Base-by-base conservation (phyloP, 2,888 invertebrate genomes). In the Cephalotes varians region DNA sequence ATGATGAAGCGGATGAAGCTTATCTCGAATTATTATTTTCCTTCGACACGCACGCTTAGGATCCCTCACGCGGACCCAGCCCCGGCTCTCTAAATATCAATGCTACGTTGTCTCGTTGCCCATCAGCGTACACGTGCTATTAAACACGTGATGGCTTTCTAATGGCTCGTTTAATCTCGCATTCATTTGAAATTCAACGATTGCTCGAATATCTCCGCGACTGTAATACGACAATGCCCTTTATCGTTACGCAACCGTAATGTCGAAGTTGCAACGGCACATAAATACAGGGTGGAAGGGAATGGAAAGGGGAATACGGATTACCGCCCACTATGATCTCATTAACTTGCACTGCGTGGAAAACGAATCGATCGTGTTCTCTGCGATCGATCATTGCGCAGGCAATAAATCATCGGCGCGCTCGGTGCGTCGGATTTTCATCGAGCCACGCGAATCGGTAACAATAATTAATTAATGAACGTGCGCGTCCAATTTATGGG, bases 301-400 rank as follows among this genome's bases (percentile, higher is more conserved):
- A n/a, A 25, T 9, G 4, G 65, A 25, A 18, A 15, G 25, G 49
- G 5, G 10, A n/a, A 60, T 60, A 81, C 77, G 80, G 76, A 85
- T 80, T 64, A 47, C 71, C 82, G 77, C 74, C 84, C 62, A 86
- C 85, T 18, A 85, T 85, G 85, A 87, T 73, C 85, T 81, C 80
- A 84, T 88, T 85, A 87, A 81, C 54, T 54, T 47, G 64, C 73
- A 51, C 79, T 60, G 65, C 51, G 9, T 81, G 71, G 84, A 79
- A 85, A 82, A 86, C 9, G 25, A 74, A 74, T 84, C 84, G 77
- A 76, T 82, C 51, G 71, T 64, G 73, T 25, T 51, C 71, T 10
- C 37, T 1, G 37, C 25, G 72, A 58, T 37, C 64, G 64, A 74
- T 74, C 62, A 40, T 64, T 28, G 44, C 10, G 9, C 28, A 15